Conservation (phyloP, 2,888 invertebrate genomes). For the Tiliacea citrago region DNA sequence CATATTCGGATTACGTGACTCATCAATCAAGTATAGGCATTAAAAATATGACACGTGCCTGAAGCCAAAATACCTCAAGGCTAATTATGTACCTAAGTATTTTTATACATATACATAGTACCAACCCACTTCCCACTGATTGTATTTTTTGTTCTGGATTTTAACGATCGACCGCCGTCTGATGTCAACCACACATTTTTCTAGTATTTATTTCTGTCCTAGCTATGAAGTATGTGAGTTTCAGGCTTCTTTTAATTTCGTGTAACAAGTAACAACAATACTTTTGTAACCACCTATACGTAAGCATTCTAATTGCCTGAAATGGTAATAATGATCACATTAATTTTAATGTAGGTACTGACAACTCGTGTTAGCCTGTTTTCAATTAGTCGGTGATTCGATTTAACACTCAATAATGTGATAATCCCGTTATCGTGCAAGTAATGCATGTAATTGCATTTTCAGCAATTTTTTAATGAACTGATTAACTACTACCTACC, state of each 20-base stretch:
- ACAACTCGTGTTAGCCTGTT: background rate
- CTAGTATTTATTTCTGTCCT: constrained; percentile 53
- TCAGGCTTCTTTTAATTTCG: constrained; percentile 30
- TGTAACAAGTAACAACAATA: background rate
- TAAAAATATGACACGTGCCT: constrained; percentile 10
- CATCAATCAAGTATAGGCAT: constrained; percentile 26
- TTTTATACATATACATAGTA: constrained; percentile 19
- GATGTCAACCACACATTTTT: constrained; percentile 42
- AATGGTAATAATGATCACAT: constrained; percentile 1
- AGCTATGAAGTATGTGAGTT: constrained; percentile 36
- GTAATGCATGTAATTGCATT: constrained; percentile 23
- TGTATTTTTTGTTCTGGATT: constrained; percentile 13
- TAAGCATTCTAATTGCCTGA: background rate
- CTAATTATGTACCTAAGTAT: constrained; percentile 21
- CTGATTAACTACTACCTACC: background rate
- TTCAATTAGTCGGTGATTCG: background rate
- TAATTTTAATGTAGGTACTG: background rate
- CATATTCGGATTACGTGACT: background rate
- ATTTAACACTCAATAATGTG: constrained; percentile 14
- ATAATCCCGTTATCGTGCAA: constrained; percentile 11
- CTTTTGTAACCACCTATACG: background rate
- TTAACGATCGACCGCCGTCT: constrained; percentile 28
- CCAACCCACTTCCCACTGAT: constrained; percentile 1
- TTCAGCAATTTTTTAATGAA: constrained; percentile 18
- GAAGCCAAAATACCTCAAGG: constrained; percentile 23